Conservation (phyloP, 2,113 vertebrate species). For the Rhinolophus ferrumequinum region DNA sequence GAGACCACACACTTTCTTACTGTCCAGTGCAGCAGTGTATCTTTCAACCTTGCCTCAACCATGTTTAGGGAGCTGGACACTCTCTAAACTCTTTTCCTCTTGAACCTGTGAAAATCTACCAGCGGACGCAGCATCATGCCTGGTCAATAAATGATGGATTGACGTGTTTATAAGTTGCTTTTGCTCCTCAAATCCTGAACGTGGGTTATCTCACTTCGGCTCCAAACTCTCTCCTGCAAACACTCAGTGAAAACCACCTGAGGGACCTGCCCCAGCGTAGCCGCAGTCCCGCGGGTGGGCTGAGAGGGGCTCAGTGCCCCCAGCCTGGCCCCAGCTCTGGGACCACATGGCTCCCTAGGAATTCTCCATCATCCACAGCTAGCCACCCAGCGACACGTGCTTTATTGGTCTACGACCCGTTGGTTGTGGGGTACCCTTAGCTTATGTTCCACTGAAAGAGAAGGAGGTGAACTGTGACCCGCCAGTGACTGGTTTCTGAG, state of each 20-base stretch:
- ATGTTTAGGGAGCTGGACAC: rapidly evolving
- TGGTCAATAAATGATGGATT: background rate
- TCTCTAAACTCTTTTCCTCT: too few species aligned
- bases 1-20: background rate
- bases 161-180: background rate
- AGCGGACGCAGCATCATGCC: background rate
- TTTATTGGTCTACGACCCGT: background rate
- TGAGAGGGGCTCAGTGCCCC: background rate
- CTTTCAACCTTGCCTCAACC: background rate
- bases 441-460: background rate
- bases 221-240: background rate
- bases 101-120: too few species aligned
- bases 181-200: background rate
- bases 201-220: background rate
- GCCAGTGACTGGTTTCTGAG: background rate
- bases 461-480: too few species aligned
- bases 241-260: background rate
- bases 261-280: background rate
- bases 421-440: rapidly evolving
- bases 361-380: rapidly evolving
- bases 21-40: too few species aligned
- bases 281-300: rapidly evolving
- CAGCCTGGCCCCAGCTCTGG: background rate
- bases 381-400: rapidly evolving
- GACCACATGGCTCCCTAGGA: background rate